These are phyloP conservation scores for Neotoma lepida DNA, from an alignment of 2,113 vertebrate species.

Conservation along the genomic window DNA sequence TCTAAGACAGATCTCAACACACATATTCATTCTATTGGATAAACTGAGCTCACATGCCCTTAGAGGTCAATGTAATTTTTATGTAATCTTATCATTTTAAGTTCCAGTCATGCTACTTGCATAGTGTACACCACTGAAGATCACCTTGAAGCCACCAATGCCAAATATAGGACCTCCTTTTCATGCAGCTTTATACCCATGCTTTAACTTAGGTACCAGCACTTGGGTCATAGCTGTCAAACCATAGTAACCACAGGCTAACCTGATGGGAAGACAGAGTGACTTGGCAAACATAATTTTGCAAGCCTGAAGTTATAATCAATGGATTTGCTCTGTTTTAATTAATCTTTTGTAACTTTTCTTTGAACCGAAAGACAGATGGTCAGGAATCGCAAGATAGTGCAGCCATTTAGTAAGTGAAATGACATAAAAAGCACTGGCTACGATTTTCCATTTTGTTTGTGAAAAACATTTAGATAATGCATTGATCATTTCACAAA, in stretches of 20 bases:
- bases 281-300: neutral
- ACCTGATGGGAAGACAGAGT: neutral
- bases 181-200: neutral
- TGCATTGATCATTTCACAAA: conserved; percentile 45
- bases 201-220: neutral
- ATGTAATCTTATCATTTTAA: neutral
- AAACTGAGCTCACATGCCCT: neutral
- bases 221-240: neutral
- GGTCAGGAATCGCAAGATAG: conserved; percentile 18
- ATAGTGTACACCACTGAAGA: neutral
- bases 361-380: conserved; percentile 54
- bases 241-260: neutral
- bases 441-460: conserved; percentile 56
- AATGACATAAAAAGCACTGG: neutral
- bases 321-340: conserved; percentile 29
- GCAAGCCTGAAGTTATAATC: conserved; percentile 30
- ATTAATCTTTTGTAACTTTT: conserved; percentile 29
- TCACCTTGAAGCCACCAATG: neutral
- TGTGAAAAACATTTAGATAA: conserved; percentile 53
- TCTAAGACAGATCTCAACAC: neutral
- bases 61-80: neutral
- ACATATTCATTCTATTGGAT: neutral
- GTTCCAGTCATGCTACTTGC: neutral
- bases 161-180: neutral
- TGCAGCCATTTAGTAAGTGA: conserved; percentile 1